A percentile compares a stretch with the other conserved stretches of the same genome.
Evolutionary conservation across 2,113 vertebrate genomes (phyloP).

Genomic region (Pelobates fuscus): DNA sequence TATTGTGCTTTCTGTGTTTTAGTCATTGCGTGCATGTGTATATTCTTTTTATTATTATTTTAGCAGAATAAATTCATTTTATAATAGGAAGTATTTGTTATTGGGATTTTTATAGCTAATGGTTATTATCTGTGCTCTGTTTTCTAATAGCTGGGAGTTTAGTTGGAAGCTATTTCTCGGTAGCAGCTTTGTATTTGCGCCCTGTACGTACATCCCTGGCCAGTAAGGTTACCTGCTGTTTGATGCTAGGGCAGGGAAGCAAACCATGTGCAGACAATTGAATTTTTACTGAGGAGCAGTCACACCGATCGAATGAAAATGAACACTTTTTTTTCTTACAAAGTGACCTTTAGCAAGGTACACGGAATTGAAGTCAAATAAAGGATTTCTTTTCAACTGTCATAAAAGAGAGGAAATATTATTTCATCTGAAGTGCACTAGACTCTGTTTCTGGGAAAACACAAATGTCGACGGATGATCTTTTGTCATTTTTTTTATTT

Average conservation of each 20-base stretch:
- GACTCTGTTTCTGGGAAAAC: conserved; percentile 45
- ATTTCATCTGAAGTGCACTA: background rate
- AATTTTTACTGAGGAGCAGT: conserved; percentile 1
- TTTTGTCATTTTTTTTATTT: conserved; percentile 52
- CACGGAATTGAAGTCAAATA: background rate
- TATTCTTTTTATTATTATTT: too few relatives aligned
- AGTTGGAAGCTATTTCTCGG: too few relatives aligned
- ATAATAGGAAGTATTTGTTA: too few relatives aligned
- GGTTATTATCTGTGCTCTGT: too few relatives aligned
- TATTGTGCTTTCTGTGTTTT: too few relatives aligned
- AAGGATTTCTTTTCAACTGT: conserved; percentile 15
- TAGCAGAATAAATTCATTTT: too few relatives aligned
- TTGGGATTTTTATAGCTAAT: too few relatives aligned
- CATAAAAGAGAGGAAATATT: conserved; percentile 3
- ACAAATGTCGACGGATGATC: conserved; percentile 55
- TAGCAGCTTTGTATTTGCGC: too few relatives aligned
- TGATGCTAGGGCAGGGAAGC: conserved; percentile 12
- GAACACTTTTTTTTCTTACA: background rate
- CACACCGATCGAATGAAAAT: conserved; percentile 7
- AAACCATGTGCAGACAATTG: conserved; percentile 4
- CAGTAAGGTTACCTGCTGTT: conserved; percentile 28
- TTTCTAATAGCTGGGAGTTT: too few relatives aligned
- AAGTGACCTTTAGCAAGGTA: conserved; percentile 13
- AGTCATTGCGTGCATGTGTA: too few relatives aligned
- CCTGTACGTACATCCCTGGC: too few relatives aligned